Base-by-base conservation (phyloP, 1,140 invertebrate species). In the Pseudomyrmex pallidus region DNA sequence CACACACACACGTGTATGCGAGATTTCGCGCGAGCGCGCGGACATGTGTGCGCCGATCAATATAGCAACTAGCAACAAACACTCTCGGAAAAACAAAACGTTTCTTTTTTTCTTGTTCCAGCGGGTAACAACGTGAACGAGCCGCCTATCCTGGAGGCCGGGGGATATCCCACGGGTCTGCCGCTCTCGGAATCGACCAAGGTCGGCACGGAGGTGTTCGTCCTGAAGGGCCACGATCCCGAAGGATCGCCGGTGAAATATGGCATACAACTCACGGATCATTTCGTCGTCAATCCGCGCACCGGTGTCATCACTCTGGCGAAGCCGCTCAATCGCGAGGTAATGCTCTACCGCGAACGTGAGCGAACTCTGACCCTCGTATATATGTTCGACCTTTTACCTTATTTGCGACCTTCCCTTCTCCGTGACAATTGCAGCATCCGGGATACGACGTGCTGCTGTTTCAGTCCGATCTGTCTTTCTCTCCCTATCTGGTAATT, bases 311-410 rank as follows among this genome's bases (percentile, higher is more conserved):
- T 98, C 46, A 97, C 95, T 2, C 93, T 98, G 50, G 95, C 96
- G 12, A 96, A 97, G 91, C 96, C 96, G 0, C 94, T 98, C 56
- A 97, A 98, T 95, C 95, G 97, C 90, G 98, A 98, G 95, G 97
- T 98, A 95, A 94, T 7, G 35, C 35, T 7, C 35, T 5, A 35
- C 0, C 0, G 4, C 2, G 35, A 35, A 35, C 35, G 35, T 35
- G 35, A 35, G 35, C 4, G 35, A 35, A 35, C 35, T 35, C 35
- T 35, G 35, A 4, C 35, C 35, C 35, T 35, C 35, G n/a, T n/a
- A 35, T 35, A 35, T 35, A 35, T 35, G 35, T 35, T 35, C 35
- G 17, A 5, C 1, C 54, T 70, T 66, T 70, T 66, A 67, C 54
- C 9, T 67, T 54, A 20, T 44, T 66, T 56, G 62, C 74, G 25